Percentiles rank a stretch among this genome's conserved stretches.
Evolutionary conservation across 2,113 vertebrate genomes (phyloP).

Genomic region (Spheniscus mendiculus): DNA sequence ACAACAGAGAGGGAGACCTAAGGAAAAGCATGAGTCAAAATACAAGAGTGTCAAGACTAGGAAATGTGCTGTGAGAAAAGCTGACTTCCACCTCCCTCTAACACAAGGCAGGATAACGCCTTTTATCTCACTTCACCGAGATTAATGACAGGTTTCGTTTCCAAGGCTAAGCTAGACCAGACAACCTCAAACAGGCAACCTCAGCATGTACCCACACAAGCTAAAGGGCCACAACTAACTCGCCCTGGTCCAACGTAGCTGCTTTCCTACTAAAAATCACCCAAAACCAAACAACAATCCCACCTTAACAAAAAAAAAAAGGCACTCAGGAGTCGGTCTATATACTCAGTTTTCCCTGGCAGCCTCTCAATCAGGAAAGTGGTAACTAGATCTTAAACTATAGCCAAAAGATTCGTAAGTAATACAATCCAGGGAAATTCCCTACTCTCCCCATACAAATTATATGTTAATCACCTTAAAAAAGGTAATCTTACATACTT

Average conservation of each 20-base stretch:
- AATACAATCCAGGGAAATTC: slow-evolving; percentile 26
- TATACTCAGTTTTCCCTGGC: neutral
- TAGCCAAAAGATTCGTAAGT: neutral
- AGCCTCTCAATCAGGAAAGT: slow-evolving; percentile 25
- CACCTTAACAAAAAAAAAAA: neutral
- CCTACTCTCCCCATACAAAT: neutral
- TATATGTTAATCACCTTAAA: neutral
- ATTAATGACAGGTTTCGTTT: neutral
- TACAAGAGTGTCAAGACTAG: neutral
- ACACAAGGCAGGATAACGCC: neutral
- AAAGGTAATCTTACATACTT: neutral
- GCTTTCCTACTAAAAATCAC: neutral
- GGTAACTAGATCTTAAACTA: neutral
- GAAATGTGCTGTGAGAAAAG: neutral
- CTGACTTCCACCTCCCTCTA: neutral
- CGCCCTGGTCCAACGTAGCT: neutral
- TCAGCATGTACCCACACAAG: neutral
- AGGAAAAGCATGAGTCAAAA: neutral
- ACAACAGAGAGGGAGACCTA: neutral
- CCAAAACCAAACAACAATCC: neutral
- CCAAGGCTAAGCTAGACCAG: neutral
- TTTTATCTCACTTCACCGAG: neutral
- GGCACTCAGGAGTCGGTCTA: neutral
- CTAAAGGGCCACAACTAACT: neutral
- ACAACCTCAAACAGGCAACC: neutral